phyloP scores from a whole-genome alignment of 2,888 invertebrate species.

The Tetramorium bicarinatum region DNA sequence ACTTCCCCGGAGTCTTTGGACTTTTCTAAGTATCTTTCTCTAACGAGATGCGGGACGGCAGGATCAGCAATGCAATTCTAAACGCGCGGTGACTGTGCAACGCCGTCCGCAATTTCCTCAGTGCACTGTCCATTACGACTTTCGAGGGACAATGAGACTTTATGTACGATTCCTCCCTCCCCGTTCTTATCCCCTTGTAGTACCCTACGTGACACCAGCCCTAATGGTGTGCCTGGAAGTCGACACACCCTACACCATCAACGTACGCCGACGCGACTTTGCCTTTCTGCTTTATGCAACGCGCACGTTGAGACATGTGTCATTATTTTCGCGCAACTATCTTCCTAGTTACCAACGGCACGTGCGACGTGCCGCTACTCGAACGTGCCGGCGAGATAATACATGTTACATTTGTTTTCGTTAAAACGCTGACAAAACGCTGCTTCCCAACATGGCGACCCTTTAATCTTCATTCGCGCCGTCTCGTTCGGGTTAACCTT shows the following conservation, averaged over 20 bases:
- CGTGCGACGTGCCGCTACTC: slow-evolving; percentile 75
- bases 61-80: slow-evolving; percentile 44
- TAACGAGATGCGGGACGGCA: slow-evolving; percentile 48
- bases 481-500: slow-evolving; percentile 55
- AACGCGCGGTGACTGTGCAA: slow-evolving; percentile 41
- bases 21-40: background rate
- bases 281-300: slow-evolving; percentile 59
- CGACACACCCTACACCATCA: slow-evolving; percentile 65
- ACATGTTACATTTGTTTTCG: slow-evolving; percentile 79
- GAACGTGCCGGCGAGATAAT: slow-evolving; percentile 76
- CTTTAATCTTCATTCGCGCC: slow-evolving; percentile 60
- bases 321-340: slow-evolving; percentile 84
- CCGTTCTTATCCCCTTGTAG: slow-evolving; percentile 65
- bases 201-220: slow-evolving; percentile 75
- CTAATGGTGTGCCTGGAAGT: slow-evolving; percentile 73
- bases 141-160: slow-evolving; percentile 72
- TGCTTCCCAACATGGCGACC: slow-evolving; percentile 56
- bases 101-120: slow-evolving; percentile 61
- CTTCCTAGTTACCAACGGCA: slow-evolving; percentile 80
- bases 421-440: slow-evolving; percentile 77
- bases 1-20: background rate
- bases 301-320: slow-evolving; percentile 70
- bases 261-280: slow-evolving; percentile 68
- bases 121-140: slow-evolving; percentile 69
- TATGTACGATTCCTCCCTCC: slow-evolving; percentile 69